phyloP scores from a whole-genome alignment of 2,797 vertebrate species.

The Xerus rutilus region DNA sequence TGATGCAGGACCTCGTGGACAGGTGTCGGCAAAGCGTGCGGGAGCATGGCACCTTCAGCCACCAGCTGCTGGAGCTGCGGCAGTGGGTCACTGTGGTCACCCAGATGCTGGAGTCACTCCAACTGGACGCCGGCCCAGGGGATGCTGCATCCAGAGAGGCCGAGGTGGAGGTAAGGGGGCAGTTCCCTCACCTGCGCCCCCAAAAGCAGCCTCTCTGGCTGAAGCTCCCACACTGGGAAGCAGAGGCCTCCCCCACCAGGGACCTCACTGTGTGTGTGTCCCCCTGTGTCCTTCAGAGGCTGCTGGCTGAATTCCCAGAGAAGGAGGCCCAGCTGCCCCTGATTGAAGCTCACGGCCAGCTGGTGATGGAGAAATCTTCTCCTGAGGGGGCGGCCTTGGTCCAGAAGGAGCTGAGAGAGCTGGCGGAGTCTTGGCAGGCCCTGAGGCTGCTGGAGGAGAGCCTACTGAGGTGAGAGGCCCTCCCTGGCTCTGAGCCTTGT shows the following conservation, averaged over 20 bases:
- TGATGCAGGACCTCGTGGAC: constrained; percentile 75
- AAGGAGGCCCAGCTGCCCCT: constrained; percentile 93
- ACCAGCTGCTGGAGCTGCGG: constrained; percentile 90
- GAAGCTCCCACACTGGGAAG: rapidly evolving
- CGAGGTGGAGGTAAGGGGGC: constrained; percentile 91
- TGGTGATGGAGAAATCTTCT: constrained; percentile 91
- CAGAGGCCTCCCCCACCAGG: background rate
- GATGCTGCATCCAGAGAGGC: constrained; percentile 84
- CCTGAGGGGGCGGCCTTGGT: constrained; percentile 91
- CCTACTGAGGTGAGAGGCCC: constrained; percentile 81
- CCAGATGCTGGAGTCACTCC: constrained; percentile 90
- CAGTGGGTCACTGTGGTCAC: constrained; percentile 92
- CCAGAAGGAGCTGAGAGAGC: constrained; percentile 89
- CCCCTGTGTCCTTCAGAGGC: constrained; percentile 87
- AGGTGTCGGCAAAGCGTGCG: constrained; percentile 86
- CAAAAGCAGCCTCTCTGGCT: background rate
- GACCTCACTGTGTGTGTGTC: background rate
- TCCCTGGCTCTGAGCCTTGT: rapidly evolving
- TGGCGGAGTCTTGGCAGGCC: constrained; percentile 89
- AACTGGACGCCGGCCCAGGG: constrained; percentile 83
- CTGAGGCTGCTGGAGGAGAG: constrained; percentile 84
- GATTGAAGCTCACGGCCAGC: constrained; percentile 89
- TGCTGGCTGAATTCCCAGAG: constrained; percentile 92
- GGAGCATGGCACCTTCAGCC: constrained; percentile 91
- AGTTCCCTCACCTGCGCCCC: background rate